Base-by-base conservation (phyloP, 2,797 vertebrate species). In the Australoheros facetus region DNA sequence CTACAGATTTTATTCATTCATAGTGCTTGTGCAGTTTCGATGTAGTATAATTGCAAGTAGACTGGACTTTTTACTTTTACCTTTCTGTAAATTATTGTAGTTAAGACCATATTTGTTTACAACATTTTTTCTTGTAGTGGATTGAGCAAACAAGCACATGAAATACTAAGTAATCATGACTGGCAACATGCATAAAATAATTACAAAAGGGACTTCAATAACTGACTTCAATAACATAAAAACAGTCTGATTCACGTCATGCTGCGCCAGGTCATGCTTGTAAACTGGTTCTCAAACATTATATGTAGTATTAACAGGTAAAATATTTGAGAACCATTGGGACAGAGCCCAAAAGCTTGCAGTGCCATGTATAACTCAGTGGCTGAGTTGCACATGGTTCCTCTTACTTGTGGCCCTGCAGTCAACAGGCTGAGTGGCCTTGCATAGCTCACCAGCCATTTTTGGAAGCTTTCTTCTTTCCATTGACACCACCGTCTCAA, bases 351-450 rank as follows among this genome's bases (percentile, higher is more conserved):
- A 56, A 81, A 78, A 71, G 48, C 84, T 54, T 77, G 37, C 59
- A 59, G 71, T 70, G 83, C 87, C 88, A 1, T 37, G 34, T 37
- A 37, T 9, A 37, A 37, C 8, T 37, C 34, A 34, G 34, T 10
- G 83, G 82, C 82, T 85, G 80, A 78, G 83, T 84, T 87, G 87
- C 77, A 83, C 55, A 54, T 76, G 78, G 82, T 58, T 84, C 62
- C 71, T 83, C 77, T 84, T 75, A 56, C 74, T 73, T 71, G 55
- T 51, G 69, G 60, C 80, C 79, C 77, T 16, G 81, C 66, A 73
- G 86, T 70, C 66, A 81, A 73, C 74, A 81, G 82, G 57, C 74
- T 14, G 34, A 71, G 26, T 72, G 74, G 72, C 87, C 86, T 62
- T 39, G 17, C 58, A 74, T 74, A 62, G 74, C 76, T 85, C 77